These are phyloP conservation scores for Serrognathus titanus DNA, from an alignment of 2,888 invertebrate species.

Conservation along the genomic window DNA sequence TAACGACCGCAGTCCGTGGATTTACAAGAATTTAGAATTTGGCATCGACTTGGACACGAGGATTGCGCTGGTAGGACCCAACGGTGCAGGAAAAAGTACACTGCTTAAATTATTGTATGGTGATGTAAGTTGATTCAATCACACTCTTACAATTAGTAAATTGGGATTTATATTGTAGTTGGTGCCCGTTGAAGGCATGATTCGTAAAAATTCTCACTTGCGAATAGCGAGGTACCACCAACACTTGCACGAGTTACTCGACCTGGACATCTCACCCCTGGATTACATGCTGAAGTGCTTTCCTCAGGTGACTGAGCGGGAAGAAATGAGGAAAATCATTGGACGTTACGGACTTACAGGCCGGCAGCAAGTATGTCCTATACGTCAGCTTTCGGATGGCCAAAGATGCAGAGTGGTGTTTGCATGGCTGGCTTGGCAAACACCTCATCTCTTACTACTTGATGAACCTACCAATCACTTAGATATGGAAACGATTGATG, in stretches of 20 bases:
- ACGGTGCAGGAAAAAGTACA: slow-evolving; percentile 99
- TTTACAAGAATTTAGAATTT: slow-evolving; percentile 97
- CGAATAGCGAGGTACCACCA: slow-evolving; percentile 98
- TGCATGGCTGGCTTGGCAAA: slow-evolving; percentile 97
- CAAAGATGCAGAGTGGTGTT: slow-evolving; percentile 98
- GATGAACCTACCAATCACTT: slow-evolving; percentile 92
- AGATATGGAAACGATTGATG: slow-evolving; percentile 98
- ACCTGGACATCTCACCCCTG: slow-evolving; percentile 89
- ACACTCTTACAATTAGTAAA: background rate
- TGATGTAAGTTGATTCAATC: slow-evolving; percentile 61
- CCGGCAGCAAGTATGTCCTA: slow-evolving; percentile 92
- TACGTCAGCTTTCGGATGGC: slow-evolving; percentile 93
- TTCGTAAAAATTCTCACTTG: slow-evolving; percentile 96
- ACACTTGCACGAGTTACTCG: slow-evolving; percentile 94
- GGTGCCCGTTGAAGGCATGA: slow-evolving; percentile 93
- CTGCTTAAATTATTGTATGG: slow-evolving; percentile 92
- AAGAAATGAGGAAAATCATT: slow-evolving; percentile 99
- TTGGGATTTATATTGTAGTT: slow-evolving; percentile 53
- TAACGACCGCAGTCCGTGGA: slow-evolving; percentile 78
- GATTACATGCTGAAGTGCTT: slow-evolving; percentile 98
- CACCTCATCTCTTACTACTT: slow-evolving; percentile 83
- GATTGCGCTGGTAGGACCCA: slow-evolving; percentile 94
- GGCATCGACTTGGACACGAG: slow-evolving; percentile 97
- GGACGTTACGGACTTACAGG: slow-evolving; percentile 94
- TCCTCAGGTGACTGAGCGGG: slow-evolving; percentile 94